Conservation (phyloP, 2,888 invertebrate genomes). For the Leptopterna dolabrata region DNA sequence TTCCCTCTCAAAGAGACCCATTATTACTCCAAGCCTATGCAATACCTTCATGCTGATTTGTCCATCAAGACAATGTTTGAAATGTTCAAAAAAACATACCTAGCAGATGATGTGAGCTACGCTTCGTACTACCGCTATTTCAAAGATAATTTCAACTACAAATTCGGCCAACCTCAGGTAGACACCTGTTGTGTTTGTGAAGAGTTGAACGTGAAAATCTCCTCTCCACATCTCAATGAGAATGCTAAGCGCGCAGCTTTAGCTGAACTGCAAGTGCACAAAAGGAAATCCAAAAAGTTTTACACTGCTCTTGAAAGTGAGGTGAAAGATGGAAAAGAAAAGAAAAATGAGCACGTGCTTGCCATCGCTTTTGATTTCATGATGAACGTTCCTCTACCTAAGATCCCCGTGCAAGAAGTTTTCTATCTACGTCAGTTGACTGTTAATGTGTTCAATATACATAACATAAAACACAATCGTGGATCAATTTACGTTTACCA, state of each 20-base stretch:
- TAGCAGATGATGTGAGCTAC: neutral
- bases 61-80: conserved; percentile 6
- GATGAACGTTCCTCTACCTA: conserved; percentile 8
- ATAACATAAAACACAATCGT: conserved; percentile 58
- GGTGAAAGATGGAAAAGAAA: conserved; percentile 5
- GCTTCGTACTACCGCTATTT: conserved; percentile 2
- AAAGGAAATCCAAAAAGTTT: conserved; percentile 20
- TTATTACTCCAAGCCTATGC: conserved; percentile 1
- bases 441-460: conserved; percentile 59
- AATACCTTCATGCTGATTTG: neutral
- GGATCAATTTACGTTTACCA: conserved; percentile 27
- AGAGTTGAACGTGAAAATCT: no score
- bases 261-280: conserved; percentile 30
- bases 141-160: conserved; percentile 14
- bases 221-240: neutral
- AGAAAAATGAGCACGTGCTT: conserved; percentile 9
- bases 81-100: conserved; percentile 14
- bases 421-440: conserved; percentile 64
- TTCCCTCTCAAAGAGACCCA: conserved; percentile 16
- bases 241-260: no score
- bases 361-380: conserved; percentile 12
- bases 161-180: conserved; percentile 31
- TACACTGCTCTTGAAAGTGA: conserved; percentile 28
- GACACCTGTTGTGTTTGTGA: no score
- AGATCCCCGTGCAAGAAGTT: conserved; percentile 63